Evolutionary conservation across 2,888 invertebrate genomes (phyloP).

Genomic region (Pimpla rufipes): DNA sequence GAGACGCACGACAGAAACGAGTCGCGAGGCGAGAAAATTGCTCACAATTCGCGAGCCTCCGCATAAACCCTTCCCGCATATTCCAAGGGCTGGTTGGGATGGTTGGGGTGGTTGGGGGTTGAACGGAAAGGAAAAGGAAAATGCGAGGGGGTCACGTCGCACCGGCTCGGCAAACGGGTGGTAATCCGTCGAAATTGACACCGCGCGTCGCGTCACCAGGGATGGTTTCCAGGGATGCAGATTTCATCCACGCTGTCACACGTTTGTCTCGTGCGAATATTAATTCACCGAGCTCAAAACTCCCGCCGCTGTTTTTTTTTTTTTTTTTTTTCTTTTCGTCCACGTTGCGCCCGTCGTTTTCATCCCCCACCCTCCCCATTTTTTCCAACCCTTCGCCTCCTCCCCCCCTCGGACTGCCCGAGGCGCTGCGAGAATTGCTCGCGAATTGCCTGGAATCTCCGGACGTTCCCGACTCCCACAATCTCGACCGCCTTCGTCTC

Average conservation of each 20-base stretch:
- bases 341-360: conserved; percentile 35
- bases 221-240: conserved; percentile 82
- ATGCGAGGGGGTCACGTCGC: no score
- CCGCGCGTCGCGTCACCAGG: conserved; percentile 67
- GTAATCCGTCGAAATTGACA: conserved; percentile 84
- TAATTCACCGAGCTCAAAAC: conserved; percentile 77
- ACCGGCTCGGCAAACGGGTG: conserved; percentile 69
- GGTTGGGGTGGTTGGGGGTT: no score
- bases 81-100: no score
- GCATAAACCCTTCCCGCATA: no score
- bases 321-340: no score
- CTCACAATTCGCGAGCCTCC: no score
- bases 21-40: no score
- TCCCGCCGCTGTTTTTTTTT: conserved; percentile 69
- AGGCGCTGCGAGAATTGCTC: conserved; percentile 80
- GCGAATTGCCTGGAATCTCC: conserved; percentile 82
- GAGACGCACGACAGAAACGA: no score
- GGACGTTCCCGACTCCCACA: conserved; percentile 67
- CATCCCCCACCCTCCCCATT: conserved; percentile 57
- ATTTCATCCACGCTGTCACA: conserved; percentile 85
- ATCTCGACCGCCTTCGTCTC: conserved; percentile 57
- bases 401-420: conserved; percentile 49
- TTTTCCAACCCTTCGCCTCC: neutral
- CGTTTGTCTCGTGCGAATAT: conserved; percentile 83
- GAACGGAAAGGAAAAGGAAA: no score